Evolutionary conservation across 2,113 vertebrate genomes (phyloP).

Genomic region (Myrmecobius fasciatus): DNA sequence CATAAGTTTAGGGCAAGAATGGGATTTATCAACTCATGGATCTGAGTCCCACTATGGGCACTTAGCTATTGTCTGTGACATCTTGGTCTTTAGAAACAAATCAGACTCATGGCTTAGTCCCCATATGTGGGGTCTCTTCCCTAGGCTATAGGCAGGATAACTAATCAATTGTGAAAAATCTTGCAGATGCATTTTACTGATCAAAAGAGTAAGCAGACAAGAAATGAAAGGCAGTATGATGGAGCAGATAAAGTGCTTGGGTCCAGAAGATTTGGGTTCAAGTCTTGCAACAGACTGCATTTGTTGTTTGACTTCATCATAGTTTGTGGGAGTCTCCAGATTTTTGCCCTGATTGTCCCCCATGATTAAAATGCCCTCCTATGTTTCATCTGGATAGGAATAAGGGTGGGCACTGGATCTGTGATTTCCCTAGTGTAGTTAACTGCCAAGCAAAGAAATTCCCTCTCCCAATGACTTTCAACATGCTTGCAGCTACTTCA

Average conservation of each 20-base stretch:
- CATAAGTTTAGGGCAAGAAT: not conserved
- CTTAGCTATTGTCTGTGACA: not conserved
- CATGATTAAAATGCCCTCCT: not conserved
- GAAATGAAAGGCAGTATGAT: not conserved
- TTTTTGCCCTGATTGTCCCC: not conserved
- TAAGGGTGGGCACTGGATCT: not conserved
- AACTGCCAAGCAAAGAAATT: not conserved
- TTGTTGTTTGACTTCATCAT: not conserved
- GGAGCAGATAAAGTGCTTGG: not conserved
- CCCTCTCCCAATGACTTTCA: not conserved
- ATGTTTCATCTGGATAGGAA: not conserved
- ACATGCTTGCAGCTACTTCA: not conserved
- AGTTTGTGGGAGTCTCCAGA: not conserved
- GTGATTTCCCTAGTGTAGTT: not conserved
- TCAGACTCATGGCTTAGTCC: conserved; percentile 1
- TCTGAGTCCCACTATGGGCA: not conserved
- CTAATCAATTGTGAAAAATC: not conserved
- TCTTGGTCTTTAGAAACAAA: not conserved
- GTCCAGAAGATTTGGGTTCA: not conserved
- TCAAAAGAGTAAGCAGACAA: not conserved
- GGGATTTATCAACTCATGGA: not conserved
- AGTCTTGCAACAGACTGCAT: not conserved
- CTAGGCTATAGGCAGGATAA: not conserved
- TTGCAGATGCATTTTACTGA: conserved; percentile 15
- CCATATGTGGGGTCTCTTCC: not conserved